These are phyloP conservation scores for Sebastes elongatus DNA, from an alignment of 2,797 vertebrate genomes.

Conservation along the genomic window DNA sequence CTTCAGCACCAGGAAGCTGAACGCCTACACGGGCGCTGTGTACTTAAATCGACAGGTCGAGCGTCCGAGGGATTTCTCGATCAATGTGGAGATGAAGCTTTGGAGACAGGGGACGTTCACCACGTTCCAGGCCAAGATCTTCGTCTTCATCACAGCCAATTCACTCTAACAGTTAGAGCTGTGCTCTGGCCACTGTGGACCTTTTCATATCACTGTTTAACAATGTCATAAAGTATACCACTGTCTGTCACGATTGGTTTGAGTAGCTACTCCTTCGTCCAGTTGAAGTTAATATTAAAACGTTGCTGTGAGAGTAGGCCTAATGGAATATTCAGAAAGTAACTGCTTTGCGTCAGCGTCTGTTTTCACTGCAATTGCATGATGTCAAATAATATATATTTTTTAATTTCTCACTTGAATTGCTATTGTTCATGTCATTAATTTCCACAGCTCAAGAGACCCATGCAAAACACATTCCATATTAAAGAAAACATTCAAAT, in stretches of 20 bases:
- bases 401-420: not conserved
- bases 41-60: slow-evolving; percentile 88
- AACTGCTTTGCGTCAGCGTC: not conserved
- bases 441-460: not conserved
- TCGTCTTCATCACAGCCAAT: slow-evolving; percentile 92
- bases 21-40: slow-evolving; percentile 92
- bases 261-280: slow-evolving; percentile 10
- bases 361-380: not conserved
- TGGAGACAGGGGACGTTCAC: slow-evolving; percentile 91
- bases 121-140: slow-evolving; percentile 88
- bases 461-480: not conserved
- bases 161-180: slow-evolving; percentile 79
- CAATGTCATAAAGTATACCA: slow-evolving; percentile 15
- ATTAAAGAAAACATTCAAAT: not conserved
- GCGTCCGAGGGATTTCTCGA: slow-evolving; percentile 89
- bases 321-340: not conserved
- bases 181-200: slow-evolving; percentile 34
- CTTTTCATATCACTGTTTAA: slow-evolving; percentile 43
- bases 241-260: slow-evolving; percentile 15
- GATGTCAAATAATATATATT: not conserved
- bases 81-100: slow-evolving; percentile 96
- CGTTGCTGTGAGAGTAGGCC: not conserved
- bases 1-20: slow-evolving; percentile 93
- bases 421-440: not conserved
- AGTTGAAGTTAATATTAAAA: slow-evolving; percentile 5